phyloP scores from a whole-genome alignment of 2,113 vertebrate species.

The Fukomys damarensis region DNA sequence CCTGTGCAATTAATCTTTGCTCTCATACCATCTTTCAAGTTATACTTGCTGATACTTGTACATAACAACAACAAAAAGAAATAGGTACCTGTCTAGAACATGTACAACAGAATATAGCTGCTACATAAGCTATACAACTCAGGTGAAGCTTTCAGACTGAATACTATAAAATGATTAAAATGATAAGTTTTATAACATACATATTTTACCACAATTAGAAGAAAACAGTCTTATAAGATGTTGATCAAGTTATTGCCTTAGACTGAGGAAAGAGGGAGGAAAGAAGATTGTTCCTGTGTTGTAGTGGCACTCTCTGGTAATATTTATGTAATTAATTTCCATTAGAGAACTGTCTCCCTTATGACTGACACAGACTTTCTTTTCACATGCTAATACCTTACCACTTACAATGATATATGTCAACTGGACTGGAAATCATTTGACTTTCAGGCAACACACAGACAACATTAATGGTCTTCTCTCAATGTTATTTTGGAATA shows the following conservation, averaged over 20 bases:
- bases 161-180: neutral
- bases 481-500: neutral
- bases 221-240: neutral
- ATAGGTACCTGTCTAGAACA: neutral
- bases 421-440: slow-evolving; percentile 1
- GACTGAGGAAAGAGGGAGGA: neutral
- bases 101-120: neutral
- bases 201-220: neutral
- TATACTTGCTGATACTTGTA: neutral
- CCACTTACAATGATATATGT: neutral
- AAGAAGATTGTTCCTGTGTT: neutral
- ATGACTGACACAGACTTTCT: slow-evolving; percentile 40
- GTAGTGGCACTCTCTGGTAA: neutral
- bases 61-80: neutral
- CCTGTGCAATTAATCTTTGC: neutral
- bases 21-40: neutral
- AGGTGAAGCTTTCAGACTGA: neutral
- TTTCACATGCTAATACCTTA: slow-evolving; percentile 33
- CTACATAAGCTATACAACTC: neutral
- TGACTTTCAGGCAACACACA: neutral
- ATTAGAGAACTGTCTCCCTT: neutral
- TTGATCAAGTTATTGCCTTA: neutral
- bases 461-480: neutral
- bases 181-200: neutral
- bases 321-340: neutral